Evolutionary conservation across 2,797 vertebrate genomes (phyloP), one percentile per base, ranked within the genome.

Genomic region (Sebastes nivosus): DNA sequence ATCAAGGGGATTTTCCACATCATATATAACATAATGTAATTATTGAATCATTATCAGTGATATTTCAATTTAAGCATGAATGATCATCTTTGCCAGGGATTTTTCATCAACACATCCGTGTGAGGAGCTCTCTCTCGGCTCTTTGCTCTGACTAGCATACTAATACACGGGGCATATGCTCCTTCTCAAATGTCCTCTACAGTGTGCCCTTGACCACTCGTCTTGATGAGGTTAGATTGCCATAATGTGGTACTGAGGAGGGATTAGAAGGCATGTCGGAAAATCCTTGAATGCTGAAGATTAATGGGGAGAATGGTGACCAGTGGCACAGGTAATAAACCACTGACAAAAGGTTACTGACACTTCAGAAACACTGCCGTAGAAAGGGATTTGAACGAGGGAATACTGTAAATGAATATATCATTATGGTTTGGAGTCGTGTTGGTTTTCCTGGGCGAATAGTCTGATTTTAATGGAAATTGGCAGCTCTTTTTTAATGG

Each of bases 1-100:
- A 77, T 89, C 83, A 36, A 78, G 25, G 20, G n/a, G 72, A 30
- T 69, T 83, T 59, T 67, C 16, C n/a, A 38, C 80, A 72, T 76
- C 75, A 81, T 76, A 63, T 67, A 54, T 76, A 71, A 68, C 71
- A 46, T 76, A 80, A 87, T 75, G 72, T 85, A 87, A 89, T 89
- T 86, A 91, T 72, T 67, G 36, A 88, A 68, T 84, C 50, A 83
- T 91, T 86, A 91, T 85, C 82, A n/a, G 70, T 71, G 80, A 80
- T 89, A 76, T 87, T 87, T 85, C 82, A 80, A 77, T 87, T 88
- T 14, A 81, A 78, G 80, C 67, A 66, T 74, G 75, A 90, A 60
- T 22, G 71, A 85, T 90, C n/a, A 16, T 72, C 67, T 38, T 52
- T 79, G 64, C 58, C 18, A 27, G 42, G 57, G 77, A 58, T 13